These are phyloP conservation scores for Isaurus tuberculatus DNA, from an alignment of 92 coral and sea anemone genomes.

Conservation along the genomic window DNA sequence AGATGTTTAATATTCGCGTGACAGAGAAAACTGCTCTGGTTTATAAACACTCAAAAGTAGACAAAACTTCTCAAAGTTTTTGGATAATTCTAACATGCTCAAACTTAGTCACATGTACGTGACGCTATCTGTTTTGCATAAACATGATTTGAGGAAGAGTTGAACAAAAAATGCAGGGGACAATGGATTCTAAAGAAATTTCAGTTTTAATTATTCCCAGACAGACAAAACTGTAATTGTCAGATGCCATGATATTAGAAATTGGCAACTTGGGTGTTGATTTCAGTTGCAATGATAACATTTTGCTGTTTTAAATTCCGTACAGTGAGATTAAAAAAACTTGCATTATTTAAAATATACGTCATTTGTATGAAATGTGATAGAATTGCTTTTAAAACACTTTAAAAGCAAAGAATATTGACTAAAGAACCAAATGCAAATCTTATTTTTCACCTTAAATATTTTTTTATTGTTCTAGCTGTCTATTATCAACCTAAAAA, in stretches of 20 bases:
- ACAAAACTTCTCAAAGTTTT: conserved; percentile 16
- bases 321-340: not conserved
- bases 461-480: not conserved
- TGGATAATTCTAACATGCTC: not conserved
- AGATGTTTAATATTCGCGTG: conserved; percentile 46
- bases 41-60: not conserved
- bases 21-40: conserved; percentile 9
- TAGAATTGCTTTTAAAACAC: not conserved
- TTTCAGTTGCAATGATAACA: not conserved
- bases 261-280: not conserved
- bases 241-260: not conserved
- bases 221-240: not conserved
- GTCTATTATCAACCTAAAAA: not conserved
- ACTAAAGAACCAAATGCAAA: not conserved
- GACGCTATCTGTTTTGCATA: not conserved
- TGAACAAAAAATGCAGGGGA: not conserved
- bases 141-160: not conserved
- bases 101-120: not conserved
- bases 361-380: not conserved
- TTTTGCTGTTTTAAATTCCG: not conserved
- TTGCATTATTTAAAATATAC: not conserved
- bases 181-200: not conserved
- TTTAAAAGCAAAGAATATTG: not conserved
- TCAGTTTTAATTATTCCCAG: not conserved
- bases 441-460: not conserved